These are phyloP conservation scores for Phocides pigmalion DNA, from an alignment of 1,140 invertebrate genomes.

Conservation along the genomic window DNA sequence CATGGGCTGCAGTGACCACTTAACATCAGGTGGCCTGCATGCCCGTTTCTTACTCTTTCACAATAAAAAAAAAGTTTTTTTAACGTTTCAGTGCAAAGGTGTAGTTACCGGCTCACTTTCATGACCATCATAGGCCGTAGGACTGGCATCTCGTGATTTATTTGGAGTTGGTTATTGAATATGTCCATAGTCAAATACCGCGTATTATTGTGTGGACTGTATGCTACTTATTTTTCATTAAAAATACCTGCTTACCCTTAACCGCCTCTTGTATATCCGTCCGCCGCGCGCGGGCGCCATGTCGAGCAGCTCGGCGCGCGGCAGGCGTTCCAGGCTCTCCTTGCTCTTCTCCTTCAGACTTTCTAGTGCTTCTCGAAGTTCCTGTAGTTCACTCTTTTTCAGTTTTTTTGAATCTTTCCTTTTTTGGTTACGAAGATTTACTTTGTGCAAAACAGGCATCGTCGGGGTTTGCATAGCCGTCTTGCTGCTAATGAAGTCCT, in stretches of 20 bases:
- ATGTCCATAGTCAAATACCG: too few relatives aligned
- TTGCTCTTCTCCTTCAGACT: not conserved
- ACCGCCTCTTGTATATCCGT: slow-evolving; percentile 25
- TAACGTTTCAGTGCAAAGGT: too few relatives aligned
- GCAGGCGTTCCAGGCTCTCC: slow-evolving; percentile 1
- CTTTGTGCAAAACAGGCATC: not conserved
- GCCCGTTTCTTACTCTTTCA: too few relatives aligned
- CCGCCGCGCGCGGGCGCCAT: slow-evolving; percentile 45
- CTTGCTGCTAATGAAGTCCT: slow-evolving; percentile 37
- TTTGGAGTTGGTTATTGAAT: too few relatives aligned
- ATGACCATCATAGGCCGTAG: too few relatives aligned
- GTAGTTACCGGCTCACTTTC: too few relatives aligned
- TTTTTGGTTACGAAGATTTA: not conserved
- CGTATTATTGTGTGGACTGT: too few relatives aligned
- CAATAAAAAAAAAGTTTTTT: too few relatives aligned
- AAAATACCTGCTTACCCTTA: slow-evolving; percentile 23
- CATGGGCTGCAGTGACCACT: too few relatives aligned
- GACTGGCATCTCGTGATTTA: too few relatives aligned
- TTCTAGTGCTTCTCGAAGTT: not conserved
- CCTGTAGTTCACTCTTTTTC: not conserved
- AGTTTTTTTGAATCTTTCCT: not conserved
- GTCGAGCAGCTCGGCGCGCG: slow-evolving; percentile 34
- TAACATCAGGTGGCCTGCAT: too few relatives aligned
- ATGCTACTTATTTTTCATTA: too few relatives aligned
- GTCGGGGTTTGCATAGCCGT: not conserved